Evolutionary conservation across 2,888 invertebrate genomes (phyloP), one percentile per base, ranked within the genome.

Genomic region (Epirrita christyi): DNA sequence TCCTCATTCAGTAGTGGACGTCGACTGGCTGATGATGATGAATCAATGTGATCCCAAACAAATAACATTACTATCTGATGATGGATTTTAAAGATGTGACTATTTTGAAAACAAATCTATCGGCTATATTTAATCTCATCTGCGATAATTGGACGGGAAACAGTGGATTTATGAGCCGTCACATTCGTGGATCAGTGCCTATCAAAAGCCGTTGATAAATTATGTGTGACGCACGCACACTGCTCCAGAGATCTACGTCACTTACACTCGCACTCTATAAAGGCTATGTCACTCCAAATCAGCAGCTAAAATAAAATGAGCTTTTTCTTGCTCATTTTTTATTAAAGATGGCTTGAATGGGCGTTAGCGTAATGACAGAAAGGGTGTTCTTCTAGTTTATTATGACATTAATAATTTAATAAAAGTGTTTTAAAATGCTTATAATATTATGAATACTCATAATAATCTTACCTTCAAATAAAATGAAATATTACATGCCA

Each of bases 161-260:
- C 52, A 68, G 67, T 61, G 68, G 67, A 74, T 73, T 69, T 72
- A 73, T 72, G 67, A 68, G 67, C 62, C 67, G 63, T 66, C 61
- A 68, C 66, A 68, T 68, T 68, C 68, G 62, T 66, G 71, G 69
- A 69, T 73, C 70, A 71, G 63, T 67, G 67, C 60, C 53, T 54
- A 73, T 76, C 76, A 78, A 73, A 75, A 70, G 72, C 67, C 61
- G 52, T 62, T 76, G 78, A 79, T 76, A 77, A 78, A 81, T 78
- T 71, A 75, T 67, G 67, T 71, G 69, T 73, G 66, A 59, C 64
- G 56, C 52, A 45, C 49, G 29, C 55, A 59, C 46, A 46, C 47
- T 46, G 48, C 37, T 49, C 36, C 29, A 36, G 37, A 38, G 43
- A 36, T 36, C 48, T 34, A 34, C 53, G 53, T 58, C 58, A 53